phyloP scores from a whole-genome alignment of 2,113 vertebrate genomes.

The Camarhynchus parvulus region DNA sequence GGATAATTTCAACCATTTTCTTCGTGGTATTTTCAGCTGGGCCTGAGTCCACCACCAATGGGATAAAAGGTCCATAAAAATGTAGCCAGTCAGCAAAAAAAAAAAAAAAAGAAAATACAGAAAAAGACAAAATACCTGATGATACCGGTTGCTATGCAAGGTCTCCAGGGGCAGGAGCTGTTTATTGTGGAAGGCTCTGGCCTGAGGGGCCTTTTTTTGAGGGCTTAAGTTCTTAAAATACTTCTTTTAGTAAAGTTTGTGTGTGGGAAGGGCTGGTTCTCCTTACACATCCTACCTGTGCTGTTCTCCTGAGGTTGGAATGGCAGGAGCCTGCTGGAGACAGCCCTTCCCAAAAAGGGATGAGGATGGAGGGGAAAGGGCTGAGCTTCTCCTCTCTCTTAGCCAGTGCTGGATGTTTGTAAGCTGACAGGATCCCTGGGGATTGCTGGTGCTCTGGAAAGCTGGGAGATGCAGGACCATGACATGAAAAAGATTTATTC shows the following conservation, averaged over 20 bases:
- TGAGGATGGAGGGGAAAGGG: neutral
- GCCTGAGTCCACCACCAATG: neutral
- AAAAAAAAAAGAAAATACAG: neutral
- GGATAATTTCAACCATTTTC: neutral
- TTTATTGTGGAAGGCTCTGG: neutral
- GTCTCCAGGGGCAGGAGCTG: neutral
- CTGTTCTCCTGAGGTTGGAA: neutral
- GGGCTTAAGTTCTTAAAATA: conserved; percentile 44
- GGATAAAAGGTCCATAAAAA: conserved; percentile 17
- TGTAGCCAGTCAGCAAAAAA: conserved; percentile 57
- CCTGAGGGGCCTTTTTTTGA: conserved; percentile 35
- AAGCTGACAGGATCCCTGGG: neutral
- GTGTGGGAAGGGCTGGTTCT: neutral
- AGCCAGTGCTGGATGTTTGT: neutral
- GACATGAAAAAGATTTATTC: neutral
- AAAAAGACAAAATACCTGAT: neutral
- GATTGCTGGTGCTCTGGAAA: conserved; percentile 33
- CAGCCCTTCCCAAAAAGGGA: neutral
- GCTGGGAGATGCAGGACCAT: neutral
- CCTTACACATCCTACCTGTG: neutral
- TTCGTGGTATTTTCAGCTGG: conserved; percentile 4
- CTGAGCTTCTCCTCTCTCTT: neutral
- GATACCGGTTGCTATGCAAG: conserved; percentile 56
- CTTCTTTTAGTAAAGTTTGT: neutral
- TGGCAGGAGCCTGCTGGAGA: neutral